Evolutionary conservation across 2,797 vertebrate genomes (phyloP).

Genomic region (Etheostoma nigrum): DNA sequence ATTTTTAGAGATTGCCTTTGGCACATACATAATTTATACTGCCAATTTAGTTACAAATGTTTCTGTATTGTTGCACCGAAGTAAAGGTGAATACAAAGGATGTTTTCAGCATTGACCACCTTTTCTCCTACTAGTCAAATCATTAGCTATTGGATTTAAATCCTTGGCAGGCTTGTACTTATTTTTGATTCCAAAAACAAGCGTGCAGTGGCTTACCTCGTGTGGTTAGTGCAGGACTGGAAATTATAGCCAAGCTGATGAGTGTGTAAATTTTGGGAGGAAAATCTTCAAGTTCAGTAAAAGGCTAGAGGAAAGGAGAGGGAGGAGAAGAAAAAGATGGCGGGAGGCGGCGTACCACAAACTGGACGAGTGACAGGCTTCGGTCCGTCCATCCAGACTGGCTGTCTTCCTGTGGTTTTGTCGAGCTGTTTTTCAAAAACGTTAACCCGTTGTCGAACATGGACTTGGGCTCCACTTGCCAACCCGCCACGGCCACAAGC

Average conservation of each 20-base stretch:
- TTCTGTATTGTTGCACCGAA: constrained; percentile 26
- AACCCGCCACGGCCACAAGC: constrained; percentile 67
- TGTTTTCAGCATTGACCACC: constrained; percentile 30
- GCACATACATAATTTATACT: constrained; percentile 12
- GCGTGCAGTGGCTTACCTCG: constrained; percentile 53
- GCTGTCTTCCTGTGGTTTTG: constrained; percentile 82
- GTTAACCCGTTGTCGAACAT: constrained; percentile 83
- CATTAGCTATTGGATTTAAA: constrained; percentile 56
- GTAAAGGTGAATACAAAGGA: constrained; percentile 32
- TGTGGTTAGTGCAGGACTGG: constrained; percentile 58
- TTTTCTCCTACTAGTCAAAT: constrained; percentile 41
- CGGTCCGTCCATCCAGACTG: constrained; percentile 75
- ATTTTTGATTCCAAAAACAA: constrained; percentile 67
- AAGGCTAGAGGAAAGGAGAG: constrained; percentile 51
- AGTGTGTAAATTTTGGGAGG: constrained; percentile 66
- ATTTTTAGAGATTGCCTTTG: constrained; percentile 37
- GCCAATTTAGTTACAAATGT: constrained; percentile 42
- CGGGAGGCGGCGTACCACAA: constrained; percentile 61
- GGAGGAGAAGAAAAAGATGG: constrained; percentile 48
- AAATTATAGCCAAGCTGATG: constrained; percentile 69
- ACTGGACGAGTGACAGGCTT: constrained; percentile 79
- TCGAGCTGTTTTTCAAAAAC: constrained; percentile 71
- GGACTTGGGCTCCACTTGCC: constrained; percentile 45
- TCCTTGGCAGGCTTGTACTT: constrained; percentile 62
- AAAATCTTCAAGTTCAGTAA: constrained; percentile 70